These are phyloP conservation scores for Buphagus erythrorhynchus DNA, from an alignment of 2,797 vertebrate species.

Conservation along the genomic window DNA sequence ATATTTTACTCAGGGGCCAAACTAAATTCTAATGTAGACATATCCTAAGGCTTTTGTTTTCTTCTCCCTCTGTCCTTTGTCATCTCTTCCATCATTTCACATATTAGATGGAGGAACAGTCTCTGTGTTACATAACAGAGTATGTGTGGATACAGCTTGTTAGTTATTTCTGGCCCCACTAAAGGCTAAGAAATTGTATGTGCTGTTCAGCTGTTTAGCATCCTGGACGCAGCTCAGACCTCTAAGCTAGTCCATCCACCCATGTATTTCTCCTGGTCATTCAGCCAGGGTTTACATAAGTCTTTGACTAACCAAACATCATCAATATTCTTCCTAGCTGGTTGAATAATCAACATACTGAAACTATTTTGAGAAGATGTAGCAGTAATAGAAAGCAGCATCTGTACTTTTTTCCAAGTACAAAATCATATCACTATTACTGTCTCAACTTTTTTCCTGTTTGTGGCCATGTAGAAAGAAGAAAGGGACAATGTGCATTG, in stretches of 20 bases:
- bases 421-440: neutral
- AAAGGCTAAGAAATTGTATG: neutral
- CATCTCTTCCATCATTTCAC: neutral
- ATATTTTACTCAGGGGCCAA: neutral
- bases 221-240: neutral
- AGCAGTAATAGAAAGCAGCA: neutral
- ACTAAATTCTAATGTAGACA: neutral
- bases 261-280: neutral
- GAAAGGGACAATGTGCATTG: neutral
- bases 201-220: neutral
- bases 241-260: neutral
- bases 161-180: neutral
- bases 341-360: neutral
- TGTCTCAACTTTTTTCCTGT: neutral
- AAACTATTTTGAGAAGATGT: neutral
- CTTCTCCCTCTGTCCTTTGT: neutral
- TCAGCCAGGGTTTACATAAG: accelerated
- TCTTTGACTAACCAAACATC: neutral
- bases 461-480: neutral
- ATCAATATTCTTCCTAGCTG: neutral
- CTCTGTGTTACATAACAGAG: neutral
- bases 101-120: neutral
- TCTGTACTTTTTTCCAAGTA: neutral
- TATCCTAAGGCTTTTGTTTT: neutral
- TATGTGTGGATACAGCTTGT: neutral